These are phyloP conservation scores for Drosophila leonis DNA, from an alignment of 2,888 invertebrate genomes.

Conservation along the genomic window DNA sequence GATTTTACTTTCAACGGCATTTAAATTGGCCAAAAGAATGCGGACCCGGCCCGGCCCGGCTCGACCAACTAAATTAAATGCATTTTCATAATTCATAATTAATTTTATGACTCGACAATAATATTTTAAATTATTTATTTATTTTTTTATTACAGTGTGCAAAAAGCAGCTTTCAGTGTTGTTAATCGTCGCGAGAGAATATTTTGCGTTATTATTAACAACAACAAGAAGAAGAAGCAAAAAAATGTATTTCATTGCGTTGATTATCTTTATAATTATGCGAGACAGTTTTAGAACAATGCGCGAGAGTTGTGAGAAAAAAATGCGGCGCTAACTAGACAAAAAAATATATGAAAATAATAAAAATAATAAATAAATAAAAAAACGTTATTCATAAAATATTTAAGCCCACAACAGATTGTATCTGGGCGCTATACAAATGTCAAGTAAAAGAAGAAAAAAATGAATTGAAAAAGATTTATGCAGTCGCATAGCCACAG, in stretches of 20 bases:
- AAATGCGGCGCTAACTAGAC: slow-evolving; percentile 60
- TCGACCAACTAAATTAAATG: slow-evolving; percentile 2
- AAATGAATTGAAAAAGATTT: slow-evolving; percentile 54
- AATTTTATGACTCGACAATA: slow-evolving; percentile 37
- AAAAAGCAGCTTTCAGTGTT: slow-evolving; percentile 15
- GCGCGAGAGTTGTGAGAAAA: slow-evolving; percentile 57
- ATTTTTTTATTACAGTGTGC: not conserved
- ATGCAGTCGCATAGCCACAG: slow-evolving; percentile 57
- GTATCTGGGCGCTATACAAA: slow-evolving; percentile 52
- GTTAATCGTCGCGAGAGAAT: slow-evolving; percentile 20
- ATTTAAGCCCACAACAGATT: slow-evolving; percentile 44
- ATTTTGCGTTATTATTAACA: slow-evolving; percentile 21
- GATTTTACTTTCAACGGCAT: slow-evolving; percentile 45
- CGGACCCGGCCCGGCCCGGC: not conserved
- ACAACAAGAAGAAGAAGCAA: not conserved
- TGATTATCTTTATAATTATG: slow-evolving; percentile 41
- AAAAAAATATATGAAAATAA: slow-evolving; percentile 36
- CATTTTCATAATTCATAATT: slow-evolving; percentile 53
- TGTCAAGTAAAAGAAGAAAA: slow-evolving; percentile 29
- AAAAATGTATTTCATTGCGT: slow-evolving; percentile 32
- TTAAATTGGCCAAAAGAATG: slow-evolving; percentile 48
- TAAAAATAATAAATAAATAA: slow-evolving; percentile 29
- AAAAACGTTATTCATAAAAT: slow-evolving; percentile 14
- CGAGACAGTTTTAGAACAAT: slow-evolving; percentile 52
- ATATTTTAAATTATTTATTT: slow-evolving; percentile 11